Evolutionary conservation across 2,888 invertebrate genomes (phyloP).

Genomic region (Oscheius sp.): DNA sequence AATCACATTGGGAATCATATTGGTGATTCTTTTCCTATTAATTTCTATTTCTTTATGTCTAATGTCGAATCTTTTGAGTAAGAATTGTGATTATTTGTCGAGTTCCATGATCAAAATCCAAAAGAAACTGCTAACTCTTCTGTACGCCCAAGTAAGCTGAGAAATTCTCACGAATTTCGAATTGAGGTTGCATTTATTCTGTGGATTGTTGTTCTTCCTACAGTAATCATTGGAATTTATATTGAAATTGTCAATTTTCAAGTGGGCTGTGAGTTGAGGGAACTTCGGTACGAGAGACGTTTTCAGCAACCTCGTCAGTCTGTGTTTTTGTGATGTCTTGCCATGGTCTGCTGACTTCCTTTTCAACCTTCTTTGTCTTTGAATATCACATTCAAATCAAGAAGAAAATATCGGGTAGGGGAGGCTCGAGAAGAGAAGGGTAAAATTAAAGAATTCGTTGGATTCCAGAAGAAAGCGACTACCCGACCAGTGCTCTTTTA

Average conservation of each 20-base stretch:
- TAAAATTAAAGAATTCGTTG: not conserved
- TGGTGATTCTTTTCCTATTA: not conserved
- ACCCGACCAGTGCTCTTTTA: no score
- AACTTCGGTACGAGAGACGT: not conserved
- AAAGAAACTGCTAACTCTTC: not conserved
- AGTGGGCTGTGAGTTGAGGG: not conserved
- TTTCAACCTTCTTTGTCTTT: not conserved
- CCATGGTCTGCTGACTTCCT: slow-evolving; percentile 4
- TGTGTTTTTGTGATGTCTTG: slow-evolving; percentile 1
- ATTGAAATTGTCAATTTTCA: not conserved
- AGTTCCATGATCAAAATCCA: not conserved
- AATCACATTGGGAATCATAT: not conserved
- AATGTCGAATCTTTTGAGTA: not conserved
- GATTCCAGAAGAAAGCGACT: not conserved
- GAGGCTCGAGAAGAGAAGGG: not conserved
- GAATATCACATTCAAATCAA: not conserved
- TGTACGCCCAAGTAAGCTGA: not conserved
- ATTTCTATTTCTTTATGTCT: not conserved
- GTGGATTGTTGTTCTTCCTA: not conserved
- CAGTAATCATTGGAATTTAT: not conserved
- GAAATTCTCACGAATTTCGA: not conserved
- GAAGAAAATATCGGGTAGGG: not conserved
- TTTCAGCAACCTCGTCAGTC: not conserved
- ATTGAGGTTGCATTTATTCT: not conserved
- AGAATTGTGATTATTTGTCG: not conserved